These are phyloP conservation scores for Onchidella celtica DNA, from an alignment of 2,888 invertebrate species.

Conservation along the genomic window DNA sequence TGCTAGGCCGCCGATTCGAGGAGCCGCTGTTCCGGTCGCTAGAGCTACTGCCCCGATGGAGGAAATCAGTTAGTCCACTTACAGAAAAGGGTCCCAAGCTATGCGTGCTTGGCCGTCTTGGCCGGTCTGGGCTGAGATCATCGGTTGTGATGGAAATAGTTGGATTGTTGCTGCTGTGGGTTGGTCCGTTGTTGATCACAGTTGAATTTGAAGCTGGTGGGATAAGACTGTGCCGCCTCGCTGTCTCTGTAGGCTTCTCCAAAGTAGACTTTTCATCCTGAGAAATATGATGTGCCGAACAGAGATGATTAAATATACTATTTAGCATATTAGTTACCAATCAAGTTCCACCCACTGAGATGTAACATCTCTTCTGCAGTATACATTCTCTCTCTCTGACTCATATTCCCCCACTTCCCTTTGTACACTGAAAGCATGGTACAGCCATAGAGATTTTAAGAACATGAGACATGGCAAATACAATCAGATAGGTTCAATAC, in stretches of 20 bases:
- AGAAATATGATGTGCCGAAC: no score
- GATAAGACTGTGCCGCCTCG: conserved; percentile 69
- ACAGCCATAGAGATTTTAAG: no score
- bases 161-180: conserved; percentile 66
- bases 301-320: no score
- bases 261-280: conserved; percentile 64
- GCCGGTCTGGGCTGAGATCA: conserved; percentile 66
- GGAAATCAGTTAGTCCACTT: conserved; percentile 59
- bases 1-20: conserved; percentile 43
- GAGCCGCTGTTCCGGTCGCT: conserved; percentile 34
- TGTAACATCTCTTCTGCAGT: no score
- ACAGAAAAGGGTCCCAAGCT: conserved; percentile 73
- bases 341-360: no score
- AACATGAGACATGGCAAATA: no score
- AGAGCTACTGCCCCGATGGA: conserved; percentile 51
- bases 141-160: conserved; percentile 71
- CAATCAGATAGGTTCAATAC: no score
- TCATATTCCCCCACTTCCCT: no score
- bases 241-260: conserved; percentile 60
- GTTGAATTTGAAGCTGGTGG: conserved; percentile 60
- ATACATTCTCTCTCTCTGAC: no score
- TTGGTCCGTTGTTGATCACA: conserved; percentile 68
- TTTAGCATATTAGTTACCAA: no score
- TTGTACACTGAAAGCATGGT: no score
- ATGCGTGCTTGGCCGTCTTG: conserved; percentile 76